Evolutionary conservation across 2,797 vertebrate species (phyloP).

Genomic region (Gymnocypris eckloni): DNA sequence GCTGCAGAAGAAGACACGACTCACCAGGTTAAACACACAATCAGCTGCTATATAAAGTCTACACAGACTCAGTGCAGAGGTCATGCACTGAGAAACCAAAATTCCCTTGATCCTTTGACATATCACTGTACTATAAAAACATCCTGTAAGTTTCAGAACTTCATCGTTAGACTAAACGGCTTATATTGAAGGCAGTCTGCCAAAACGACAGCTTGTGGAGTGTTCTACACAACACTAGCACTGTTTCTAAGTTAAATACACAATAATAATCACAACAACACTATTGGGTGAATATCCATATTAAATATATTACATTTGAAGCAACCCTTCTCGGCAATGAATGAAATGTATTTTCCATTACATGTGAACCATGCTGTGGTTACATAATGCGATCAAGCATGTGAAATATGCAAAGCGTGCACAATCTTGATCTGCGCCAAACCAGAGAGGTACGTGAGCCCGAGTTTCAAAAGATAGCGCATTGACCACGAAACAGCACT

Average conservation of each 20-base stretch:
- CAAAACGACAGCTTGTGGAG: not conserved
- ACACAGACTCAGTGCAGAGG: not conserved
- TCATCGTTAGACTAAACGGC: too few species aligned
- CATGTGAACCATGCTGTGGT: not conserved
- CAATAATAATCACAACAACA: not conserved
- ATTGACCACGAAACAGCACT: not conserved
- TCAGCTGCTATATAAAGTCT: not conserved
- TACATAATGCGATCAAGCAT: not conserved
- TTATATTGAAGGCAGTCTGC: not conserved
- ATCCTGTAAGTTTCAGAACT: not conserved
- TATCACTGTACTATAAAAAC: not conserved
- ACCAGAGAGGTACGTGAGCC: not conserved
- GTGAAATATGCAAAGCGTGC: not conserved
- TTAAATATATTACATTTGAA: not conserved
- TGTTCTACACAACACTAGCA: too few species aligned
- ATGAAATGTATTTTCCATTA: not conserved
- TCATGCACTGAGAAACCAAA: not conserved
- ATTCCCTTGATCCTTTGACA: too few species aligned
- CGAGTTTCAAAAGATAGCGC: not conserved
- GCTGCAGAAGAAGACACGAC: slow-evolving; percentile 72
- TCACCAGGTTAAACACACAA: not conserved
- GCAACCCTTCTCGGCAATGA: not conserved
- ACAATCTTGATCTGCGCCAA: not conserved
- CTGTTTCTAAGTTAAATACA: too few species aligned
- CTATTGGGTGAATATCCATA: not conserved